Percentiles rank a stretch among this genome's conserved stretches.
phyloP scores from a whole-genome alignment of 2,113 vertebrate genomes.

The Halichoeres trimaculatus region DNA sequence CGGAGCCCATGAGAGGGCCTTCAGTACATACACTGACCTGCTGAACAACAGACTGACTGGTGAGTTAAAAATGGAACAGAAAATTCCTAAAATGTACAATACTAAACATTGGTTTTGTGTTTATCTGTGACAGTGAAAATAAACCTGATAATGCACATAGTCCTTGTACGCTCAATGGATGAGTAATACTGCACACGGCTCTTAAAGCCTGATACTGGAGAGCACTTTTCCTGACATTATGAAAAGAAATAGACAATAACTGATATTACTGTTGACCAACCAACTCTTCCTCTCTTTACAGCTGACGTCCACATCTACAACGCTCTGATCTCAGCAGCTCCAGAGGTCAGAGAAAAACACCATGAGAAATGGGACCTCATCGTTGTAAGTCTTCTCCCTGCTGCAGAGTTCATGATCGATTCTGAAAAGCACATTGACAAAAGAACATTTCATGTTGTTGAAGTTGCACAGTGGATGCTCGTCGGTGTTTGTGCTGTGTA shows the following conservation, averaged over 20 bases:
- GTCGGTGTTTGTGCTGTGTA: too few species aligned
- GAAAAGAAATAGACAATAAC: too few species aligned
- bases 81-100: too few species aligned
- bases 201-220: too few species aligned
- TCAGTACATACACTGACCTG: slow-evolving; percentile 87
- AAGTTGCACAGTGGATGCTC: too few species aligned
- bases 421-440: background rate
- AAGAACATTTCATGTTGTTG: too few species aligned
- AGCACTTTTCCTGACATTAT: too few species aligned
- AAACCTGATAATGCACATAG: too few species aligned
- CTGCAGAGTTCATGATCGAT: background rate
- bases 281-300: slow-evolving; percentile 57
- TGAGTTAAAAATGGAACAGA: slow-evolving; percentile 68
- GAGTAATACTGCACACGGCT: too few species aligned
- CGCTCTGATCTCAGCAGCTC: slow-evolving; percentile 85
- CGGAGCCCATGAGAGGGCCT: slow-evolving; percentile 84
- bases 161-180: too few species aligned
- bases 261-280: background rate
- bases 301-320: slow-evolving; percentile 93
- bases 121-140: too few species aligned
- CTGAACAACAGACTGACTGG: slow-evolving; percentile 89
- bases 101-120: too few species aligned
- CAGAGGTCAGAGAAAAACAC: slow-evolving; percentile 71
- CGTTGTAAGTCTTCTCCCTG: slow-evolving; percentile 79
- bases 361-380: slow-evolving; percentile 84